Evolutionary conservation across 2,113 vertebrate genomes (phyloP).

Genomic region (Rhynchomys soricoides): DNA sequence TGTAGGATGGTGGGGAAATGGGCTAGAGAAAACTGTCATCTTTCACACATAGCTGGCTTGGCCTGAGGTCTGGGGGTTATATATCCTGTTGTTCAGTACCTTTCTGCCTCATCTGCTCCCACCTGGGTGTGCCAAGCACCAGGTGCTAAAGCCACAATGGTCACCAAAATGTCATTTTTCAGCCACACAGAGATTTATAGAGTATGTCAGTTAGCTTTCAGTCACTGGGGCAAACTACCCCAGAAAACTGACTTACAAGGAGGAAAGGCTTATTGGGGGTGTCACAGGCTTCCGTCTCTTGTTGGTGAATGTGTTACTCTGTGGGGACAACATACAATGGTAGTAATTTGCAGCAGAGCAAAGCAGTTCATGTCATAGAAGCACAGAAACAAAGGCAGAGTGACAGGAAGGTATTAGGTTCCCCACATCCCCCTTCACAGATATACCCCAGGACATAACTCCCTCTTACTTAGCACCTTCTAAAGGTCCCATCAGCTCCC

Average conservation of each 20-base stretch:
- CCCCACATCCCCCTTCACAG: not conserved
- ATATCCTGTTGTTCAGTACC: not conserved
- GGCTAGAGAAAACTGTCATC: no score
- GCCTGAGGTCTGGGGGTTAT: not conserved
- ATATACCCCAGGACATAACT: not conserved
- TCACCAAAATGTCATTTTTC: not conserved
- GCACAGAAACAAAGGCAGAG: not conserved
- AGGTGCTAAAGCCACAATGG: not conserved
- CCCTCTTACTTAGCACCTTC: not conserved
- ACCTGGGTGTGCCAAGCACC: not conserved
- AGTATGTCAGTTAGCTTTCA: not conserved
- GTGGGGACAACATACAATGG: not conserved
- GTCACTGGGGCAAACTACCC: not conserved
- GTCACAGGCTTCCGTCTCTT: not conserved
- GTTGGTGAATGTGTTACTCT: not conserved
- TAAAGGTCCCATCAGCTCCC: not conserved
- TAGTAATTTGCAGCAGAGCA: not conserved
- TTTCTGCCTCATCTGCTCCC: not conserved
- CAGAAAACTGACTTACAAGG: not conserved
- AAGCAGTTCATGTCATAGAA: not conserved
- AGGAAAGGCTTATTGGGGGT: not conserved
- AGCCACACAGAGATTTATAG: not conserved
- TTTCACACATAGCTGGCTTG: not conserved
- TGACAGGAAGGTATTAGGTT: not conserved
- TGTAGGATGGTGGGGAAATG: not conserved